These are phyloP conservation scores for Exocentrus adspersus DNA, from an alignment of 2,888 invertebrate genomes.

Conservation along the genomic window DNA sequence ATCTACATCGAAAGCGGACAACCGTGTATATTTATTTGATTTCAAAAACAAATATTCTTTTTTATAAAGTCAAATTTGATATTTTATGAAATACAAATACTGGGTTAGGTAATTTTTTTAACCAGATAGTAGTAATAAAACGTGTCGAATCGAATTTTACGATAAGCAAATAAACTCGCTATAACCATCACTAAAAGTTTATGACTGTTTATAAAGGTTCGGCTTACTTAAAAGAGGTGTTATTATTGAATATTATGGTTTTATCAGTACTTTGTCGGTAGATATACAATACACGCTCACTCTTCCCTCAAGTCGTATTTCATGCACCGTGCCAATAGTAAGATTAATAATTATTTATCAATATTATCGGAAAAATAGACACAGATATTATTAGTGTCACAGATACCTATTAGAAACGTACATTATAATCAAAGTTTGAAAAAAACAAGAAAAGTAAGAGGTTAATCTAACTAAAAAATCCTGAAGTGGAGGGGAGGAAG, in stretches of 20 bases:
- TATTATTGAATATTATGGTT: constrained; percentile 23
- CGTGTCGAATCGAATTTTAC: constrained; percentile 18
- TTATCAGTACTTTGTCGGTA: constrained; percentile 25
- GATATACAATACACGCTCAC: constrained; percentile 14
- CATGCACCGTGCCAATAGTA: neutral
- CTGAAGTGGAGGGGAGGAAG: no score
- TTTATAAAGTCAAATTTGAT: no score
- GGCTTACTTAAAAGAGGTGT: constrained; percentile 17
- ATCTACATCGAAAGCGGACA: no score
- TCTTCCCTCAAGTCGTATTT: neutral
- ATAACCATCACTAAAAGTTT: constrained; percentile 21
- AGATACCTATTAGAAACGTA: no score
- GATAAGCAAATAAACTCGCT: constrained; percentile 22
- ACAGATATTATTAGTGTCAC: no score
- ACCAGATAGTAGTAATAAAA: constrained; percentile 22
- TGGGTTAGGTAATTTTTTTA: constrained; percentile 13
- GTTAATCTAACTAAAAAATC: no score
- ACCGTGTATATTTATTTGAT: no score
- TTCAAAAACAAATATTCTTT: no score
- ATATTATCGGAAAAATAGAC: no score
- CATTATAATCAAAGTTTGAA: no score
- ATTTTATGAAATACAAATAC: constrained; percentile 19
- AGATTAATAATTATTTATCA: neutral
- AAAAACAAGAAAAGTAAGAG: no score
- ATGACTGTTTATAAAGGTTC: constrained; percentile 22